Conservation (phyloP, 2,888 invertebrate species). For the Dendrolimus pini region DNA sequence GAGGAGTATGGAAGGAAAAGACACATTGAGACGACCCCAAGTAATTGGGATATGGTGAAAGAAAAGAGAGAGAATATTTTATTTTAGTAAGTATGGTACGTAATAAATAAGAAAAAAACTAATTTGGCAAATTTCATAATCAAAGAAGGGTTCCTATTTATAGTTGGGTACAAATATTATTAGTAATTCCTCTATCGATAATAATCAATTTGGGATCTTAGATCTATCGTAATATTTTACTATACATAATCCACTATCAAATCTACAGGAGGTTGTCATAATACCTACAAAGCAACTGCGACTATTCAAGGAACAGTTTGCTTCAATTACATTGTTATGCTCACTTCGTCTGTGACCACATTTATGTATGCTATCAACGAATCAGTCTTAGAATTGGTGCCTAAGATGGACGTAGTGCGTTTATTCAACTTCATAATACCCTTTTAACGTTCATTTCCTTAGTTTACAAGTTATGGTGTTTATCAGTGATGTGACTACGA, state of each 20-base stretch:
- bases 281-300: constrained; percentile 32
- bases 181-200: no score
- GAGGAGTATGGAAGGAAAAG: no score
- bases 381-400: constrained; percentile 63
- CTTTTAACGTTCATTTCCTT: constrained; percentile 21
- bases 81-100: no score
- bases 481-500: constrained; percentile 36
- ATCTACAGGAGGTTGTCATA: constrained; percentile 16
- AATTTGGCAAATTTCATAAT: no score
- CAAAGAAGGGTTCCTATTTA: no score
- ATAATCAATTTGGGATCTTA: no score
- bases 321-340: constrained; percentile 74
- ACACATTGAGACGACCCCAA: no score
- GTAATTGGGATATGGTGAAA: no score
- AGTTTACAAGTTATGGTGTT: constrained; percentile 24
- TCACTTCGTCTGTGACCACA: constrained; percentile 62
- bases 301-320: constrained; percentile 72
- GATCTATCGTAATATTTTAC: neutral
- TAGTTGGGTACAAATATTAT: no score
- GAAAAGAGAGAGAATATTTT: no score
- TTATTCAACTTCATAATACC: constrained; percentile 25
- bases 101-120: no score
- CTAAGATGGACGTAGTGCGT: constrained; percentile 57
- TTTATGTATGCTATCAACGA: constrained; percentile 56
- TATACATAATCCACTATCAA: constrained; percentile 9